Conservation (phyloP, 2,113 vertebrate species). For the Limnothrissa miodon region DNA sequence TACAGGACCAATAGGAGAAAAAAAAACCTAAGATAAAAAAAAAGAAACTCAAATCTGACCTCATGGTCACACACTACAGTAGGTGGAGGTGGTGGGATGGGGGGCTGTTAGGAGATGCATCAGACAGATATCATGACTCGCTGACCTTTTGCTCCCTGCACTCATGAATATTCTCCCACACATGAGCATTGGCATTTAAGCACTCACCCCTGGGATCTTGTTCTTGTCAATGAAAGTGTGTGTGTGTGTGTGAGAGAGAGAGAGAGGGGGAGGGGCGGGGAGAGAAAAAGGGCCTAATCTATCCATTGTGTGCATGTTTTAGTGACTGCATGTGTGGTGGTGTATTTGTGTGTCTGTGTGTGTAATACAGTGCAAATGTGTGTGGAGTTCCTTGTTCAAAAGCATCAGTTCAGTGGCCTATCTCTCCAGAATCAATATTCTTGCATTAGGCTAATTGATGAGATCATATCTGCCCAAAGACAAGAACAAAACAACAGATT, state of each 20-base stretch:
- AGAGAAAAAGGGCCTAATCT: no score
- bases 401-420: not conserved
- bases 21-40: not conserved
- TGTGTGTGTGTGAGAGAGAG: constrained; percentile 8
- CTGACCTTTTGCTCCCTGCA: constrained; percentile 7
- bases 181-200: constrained; percentile 17
- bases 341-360: not conserved
- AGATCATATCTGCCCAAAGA: not conserved
- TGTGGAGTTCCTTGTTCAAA: constrained; percentile 4
- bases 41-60: not conserved
- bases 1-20: not conserved
- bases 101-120: not conserved
- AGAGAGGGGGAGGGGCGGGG: not conserved
- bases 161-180: constrained; percentile 2
- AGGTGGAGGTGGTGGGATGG: not conserved
- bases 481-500: not conserved
- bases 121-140: constrained; percentile 1
- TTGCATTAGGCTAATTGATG: constrained; percentile 17
- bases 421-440: not conserved
- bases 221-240: constrained; percentile 3
- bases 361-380: not conserved
- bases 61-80: not conserved
- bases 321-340: not conserved
- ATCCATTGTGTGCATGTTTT: not conserved
- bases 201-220: constrained; percentile 10